Evolutionary conservation across 2,888 invertebrate species (phyloP).

Genomic region (Phyllotreta striolata): DNA sequence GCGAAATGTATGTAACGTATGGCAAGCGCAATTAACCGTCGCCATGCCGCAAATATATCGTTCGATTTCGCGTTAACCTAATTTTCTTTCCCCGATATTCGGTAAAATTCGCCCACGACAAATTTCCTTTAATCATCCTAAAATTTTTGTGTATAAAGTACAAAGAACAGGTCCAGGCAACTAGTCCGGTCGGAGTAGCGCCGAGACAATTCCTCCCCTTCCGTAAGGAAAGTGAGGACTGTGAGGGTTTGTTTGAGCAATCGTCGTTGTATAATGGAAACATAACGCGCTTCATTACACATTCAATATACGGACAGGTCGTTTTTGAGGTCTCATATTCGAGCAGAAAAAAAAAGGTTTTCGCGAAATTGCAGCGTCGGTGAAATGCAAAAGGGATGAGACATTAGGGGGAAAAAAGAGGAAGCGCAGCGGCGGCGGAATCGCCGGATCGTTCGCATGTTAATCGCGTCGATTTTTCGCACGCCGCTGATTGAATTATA

Average conservation of each 20-base stretch:
- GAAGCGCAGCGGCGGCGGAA: background rate
- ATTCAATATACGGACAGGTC: constrained; percentile 36
- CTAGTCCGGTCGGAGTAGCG: background rate
- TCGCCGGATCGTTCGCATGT: background rate
- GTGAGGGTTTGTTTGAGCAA: background rate
- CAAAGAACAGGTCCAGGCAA: background rate
- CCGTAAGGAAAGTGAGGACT: background rate
- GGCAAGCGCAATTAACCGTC: no score
- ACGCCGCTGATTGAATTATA: constrained; percentile 36
- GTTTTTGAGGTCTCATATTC: constrained; percentile 13
- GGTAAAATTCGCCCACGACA: no score
- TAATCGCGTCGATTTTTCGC: no score
- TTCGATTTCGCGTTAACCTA: no score
- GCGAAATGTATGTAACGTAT: no score
- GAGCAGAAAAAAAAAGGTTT: constrained; percentile 10
- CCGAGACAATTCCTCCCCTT: no score
- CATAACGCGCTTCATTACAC: constrained; percentile 40
- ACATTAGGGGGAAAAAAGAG: background rate
- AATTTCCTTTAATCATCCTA: no score
- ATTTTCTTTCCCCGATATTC: no score
- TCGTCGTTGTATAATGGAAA: constrained; percentile 33
- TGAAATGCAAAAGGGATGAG: constrained; percentile 15
- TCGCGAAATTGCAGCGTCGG: constrained; percentile 11
- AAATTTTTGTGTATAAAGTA: no score
- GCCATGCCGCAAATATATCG: no score